These are phyloP conservation scores for Mythimna loreyi DNA, from an alignment of 2,888 invertebrate species.

Conservation along the genomic window DNA sequence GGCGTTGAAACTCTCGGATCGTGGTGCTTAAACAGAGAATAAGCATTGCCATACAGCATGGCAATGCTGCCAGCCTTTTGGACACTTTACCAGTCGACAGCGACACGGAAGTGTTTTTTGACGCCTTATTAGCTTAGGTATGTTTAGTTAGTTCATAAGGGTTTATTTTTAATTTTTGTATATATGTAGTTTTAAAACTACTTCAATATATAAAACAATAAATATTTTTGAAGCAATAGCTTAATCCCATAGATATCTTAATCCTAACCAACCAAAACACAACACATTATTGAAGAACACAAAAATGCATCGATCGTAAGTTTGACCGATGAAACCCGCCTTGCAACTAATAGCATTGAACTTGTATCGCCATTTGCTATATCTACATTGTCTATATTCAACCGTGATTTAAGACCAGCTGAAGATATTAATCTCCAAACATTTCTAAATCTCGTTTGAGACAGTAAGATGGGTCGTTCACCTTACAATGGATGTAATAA, in stretches of 20 bases:
- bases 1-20: too few species aligned
- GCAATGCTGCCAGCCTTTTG: too few species aligned
- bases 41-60: too few species aligned
- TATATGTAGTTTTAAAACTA: too few species aligned
- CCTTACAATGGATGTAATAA: conserved; percentile 58
- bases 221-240: too few species aligned
- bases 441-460: conserved; percentile 64
- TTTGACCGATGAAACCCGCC: conserved; percentile 43
- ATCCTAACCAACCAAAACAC: conserved; percentile 7
- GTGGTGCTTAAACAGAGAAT: too few species aligned
- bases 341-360: conserved; percentile 52
- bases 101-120: too few species aligned
- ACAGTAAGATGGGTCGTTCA: conserved; percentile 63
- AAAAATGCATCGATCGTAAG: conserved; percentile 29
- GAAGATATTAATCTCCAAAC: conserved; percentile 58
- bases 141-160: too few species aligned
- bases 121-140: too few species aligned
- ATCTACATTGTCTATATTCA: conserved; percentile 44
- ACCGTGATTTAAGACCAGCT: conserved; percentile 58
- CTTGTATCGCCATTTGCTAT: conserved; percentile 32
- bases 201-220: too few species aligned
- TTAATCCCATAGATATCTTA: background rate
- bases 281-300: background rate
- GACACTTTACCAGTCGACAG: too few species aligned
- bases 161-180: too few species aligned